These are phyloP conservation scores for Drosophila suzukii DNA, from an alignment of 1,140 invertebrate species.

Conservation along the genomic window DNA sequence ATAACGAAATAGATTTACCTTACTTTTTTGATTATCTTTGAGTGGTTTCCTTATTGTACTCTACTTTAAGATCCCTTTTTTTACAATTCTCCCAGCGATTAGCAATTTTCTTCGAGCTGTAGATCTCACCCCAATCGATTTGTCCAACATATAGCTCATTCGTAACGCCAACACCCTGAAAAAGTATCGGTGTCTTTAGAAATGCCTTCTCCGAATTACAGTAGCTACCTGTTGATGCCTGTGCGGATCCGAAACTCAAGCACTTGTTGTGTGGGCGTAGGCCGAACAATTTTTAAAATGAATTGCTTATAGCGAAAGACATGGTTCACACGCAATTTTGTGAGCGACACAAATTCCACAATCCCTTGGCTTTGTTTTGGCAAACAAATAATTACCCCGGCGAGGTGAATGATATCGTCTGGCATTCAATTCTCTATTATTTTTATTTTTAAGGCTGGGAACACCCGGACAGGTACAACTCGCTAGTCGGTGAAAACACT, in stretches of 20 bases:
- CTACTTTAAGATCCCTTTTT: background rate
- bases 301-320: constrained; percentile 26
- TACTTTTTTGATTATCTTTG: background rate
- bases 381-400: constrained; percentile 47
- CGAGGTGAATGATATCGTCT: constrained; percentile 31
- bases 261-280: constrained; percentile 74
- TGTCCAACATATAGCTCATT: background rate
- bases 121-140: constrained; percentile 11
- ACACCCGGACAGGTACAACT: constrained; percentile 37
- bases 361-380: constrained; percentile 44
- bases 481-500: constrained; percentile 25
- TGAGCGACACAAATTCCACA: constrained; percentile 52
- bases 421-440: constrained; percentile 40
- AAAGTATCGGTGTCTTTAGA: constrained; percentile 31
- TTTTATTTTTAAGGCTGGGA: constrained; percentile 13
- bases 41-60: background rate
- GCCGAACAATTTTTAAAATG: constrained; percentile 51
- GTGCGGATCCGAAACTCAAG: constrained; percentile 26
- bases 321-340: constrained; percentile 61
- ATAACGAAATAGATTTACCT: background rate
- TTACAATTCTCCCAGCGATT: constrained; percentile 3
- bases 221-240: constrained; percentile 43
- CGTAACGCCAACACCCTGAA: constrained; percentile 8
- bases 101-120: constrained; percentile 3
- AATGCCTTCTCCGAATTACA: constrained; percentile 35